Conservation (phyloP, 2,113 vertebrate genomes). For the Ammodytes dubius region DNA sequence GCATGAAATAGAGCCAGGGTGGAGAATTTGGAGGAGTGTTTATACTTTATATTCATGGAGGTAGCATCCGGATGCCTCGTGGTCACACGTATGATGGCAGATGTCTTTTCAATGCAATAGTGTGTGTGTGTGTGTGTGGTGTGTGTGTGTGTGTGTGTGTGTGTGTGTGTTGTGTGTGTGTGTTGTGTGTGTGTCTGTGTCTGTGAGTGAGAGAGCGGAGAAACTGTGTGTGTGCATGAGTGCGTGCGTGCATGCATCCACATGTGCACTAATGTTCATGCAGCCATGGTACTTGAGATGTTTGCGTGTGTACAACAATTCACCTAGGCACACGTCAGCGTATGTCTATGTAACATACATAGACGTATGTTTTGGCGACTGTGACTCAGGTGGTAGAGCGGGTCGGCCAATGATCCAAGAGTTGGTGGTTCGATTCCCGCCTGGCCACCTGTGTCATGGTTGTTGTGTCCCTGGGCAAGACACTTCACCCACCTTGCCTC, state of each 20-base stretch:
- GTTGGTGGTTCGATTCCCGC: too few relatives aligned
- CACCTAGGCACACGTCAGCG: rapidly evolving
- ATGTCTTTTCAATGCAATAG: conserved; percentile 66
- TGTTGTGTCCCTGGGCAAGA: too few relatives aligned
- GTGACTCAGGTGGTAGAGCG: too few relatives aligned
- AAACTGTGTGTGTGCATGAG: not conserved
- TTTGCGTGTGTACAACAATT: not conserved
- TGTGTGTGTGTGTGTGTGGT: conserved; percentile 7
- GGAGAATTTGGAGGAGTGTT: conserved; percentile 80
- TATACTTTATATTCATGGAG: conserved; percentile 86
- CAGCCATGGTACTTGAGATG: not conserved
- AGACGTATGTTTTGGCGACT: too few relatives aligned
- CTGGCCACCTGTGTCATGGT: too few relatives aligned
- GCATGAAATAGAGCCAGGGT: conserved; percentile 83
- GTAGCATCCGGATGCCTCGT: conserved; percentile 73
- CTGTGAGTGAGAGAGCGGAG: not conserved
- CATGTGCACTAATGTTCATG: too few relatives aligned
- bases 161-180: not conserved
- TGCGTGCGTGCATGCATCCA: not conserved
- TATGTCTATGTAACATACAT: conserved; percentile 19
- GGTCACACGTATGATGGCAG: conserved; percentile 76
- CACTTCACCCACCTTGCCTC: too few relatives aligned
- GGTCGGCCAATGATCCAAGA: too few relatives aligned
- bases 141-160: conserved; percentile 7
- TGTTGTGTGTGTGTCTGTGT: conserved; percentile 13